A percentile compares a stretch with the other conserved stretches of the same genome.
These are phyloP conservation scores for Tetraodon nigroviridis DNA, from an alignment of 2,113 vertebrate species.

Conservation along the genomic window DNA sequence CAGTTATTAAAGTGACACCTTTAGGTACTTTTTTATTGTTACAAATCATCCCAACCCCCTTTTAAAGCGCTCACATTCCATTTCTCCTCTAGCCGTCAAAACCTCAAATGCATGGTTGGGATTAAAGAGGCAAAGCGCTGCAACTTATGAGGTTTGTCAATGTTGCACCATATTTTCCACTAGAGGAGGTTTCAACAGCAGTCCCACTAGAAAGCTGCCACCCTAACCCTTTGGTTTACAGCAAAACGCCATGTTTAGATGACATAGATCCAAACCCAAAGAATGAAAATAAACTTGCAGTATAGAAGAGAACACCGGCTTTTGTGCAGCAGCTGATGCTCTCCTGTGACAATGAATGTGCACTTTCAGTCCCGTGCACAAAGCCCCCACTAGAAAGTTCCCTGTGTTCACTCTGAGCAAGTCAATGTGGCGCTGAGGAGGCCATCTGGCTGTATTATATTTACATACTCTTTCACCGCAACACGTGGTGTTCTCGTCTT, in stretches of 20 bases:
- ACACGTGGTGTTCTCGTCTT: constrained; percentile 68
- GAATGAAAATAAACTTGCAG: constrained; percentile 16
- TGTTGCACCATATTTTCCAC: too few relatives aligned
- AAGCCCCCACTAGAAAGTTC: constrained; percentile 73
- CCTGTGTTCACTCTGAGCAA: constrained; percentile 66
- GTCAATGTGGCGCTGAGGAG: constrained; percentile 68
- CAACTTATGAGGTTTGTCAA: too few relatives aligned
- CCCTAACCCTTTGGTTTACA: constrained; percentile 1
- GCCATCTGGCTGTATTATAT: constrained; percentile 80
- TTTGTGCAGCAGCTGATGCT: constrained; percentile 53
- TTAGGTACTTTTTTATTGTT: too few relatives aligned
- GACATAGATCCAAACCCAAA: background rate
- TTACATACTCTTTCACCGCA: constrained; percentile 78
- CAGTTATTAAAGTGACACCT: too few relatives aligned
- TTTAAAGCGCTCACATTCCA: too few relatives aligned
- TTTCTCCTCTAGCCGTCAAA: too few relatives aligned
- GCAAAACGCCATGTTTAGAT: background rate
- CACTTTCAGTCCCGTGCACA: constrained; percentile 71
- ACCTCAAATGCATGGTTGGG: too few relatives aligned
- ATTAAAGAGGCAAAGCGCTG: too few relatives aligned
- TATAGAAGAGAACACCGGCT: constrained; percentile 45
- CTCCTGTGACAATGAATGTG: constrained; percentile 72
- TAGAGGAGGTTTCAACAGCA: too few relatives aligned
- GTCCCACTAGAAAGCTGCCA: background rate
- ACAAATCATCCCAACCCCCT: too few relatives aligned